A percentile compares a stretch with the other conserved stretches of the same genome.
These are phyloP conservation scores for Calliopsis andreniformis DNA, from an alignment of 1,140 invertebrate species.

Conservation along the genomic window DNA sequence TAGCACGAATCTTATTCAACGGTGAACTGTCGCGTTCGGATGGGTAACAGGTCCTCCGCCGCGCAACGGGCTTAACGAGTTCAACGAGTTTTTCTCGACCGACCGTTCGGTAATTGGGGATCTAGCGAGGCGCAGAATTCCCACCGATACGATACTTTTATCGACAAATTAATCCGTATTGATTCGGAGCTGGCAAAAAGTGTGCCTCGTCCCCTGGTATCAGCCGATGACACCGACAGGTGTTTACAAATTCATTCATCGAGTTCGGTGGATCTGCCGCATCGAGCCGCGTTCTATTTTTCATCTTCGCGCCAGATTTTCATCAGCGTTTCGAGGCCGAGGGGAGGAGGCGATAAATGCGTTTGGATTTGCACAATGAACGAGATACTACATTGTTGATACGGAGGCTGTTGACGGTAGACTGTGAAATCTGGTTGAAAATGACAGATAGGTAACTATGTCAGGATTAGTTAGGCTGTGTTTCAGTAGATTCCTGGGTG, in stretches of 20 bases:
- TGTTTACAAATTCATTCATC: conserved; percentile 24
- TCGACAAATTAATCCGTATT: conserved; percentile 50
- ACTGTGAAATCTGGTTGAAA: no score
- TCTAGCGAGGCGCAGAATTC: conserved; percentile 36
- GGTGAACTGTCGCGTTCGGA: conserved; percentile 40
- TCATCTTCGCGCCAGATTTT: no score
- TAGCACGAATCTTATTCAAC: conserved; percentile 54
- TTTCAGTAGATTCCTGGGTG: no score
- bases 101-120: conserved; percentile 57
- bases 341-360: no score
- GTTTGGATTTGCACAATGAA: no score
- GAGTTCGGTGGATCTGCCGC: no score
- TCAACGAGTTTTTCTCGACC: conserved; percentile 59
- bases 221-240: conserved; percentile 23
- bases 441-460: no score
- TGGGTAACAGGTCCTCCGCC: conserved; percentile 25
- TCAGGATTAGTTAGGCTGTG: no score
- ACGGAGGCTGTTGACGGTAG: no score
- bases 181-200: background rate
- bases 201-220: background rate
- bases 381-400: no score
- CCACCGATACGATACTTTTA: conserved; percentile 41
- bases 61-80: conserved; percentile 65
- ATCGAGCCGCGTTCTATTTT: no score
- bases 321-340: no score